Percentiles rank a stretch among this genome's conserved stretches.
Evolutionary conservation across 2,113 vertebrate species (phyloP).

Genomic region (Pristiophorus japonicus): DNA sequence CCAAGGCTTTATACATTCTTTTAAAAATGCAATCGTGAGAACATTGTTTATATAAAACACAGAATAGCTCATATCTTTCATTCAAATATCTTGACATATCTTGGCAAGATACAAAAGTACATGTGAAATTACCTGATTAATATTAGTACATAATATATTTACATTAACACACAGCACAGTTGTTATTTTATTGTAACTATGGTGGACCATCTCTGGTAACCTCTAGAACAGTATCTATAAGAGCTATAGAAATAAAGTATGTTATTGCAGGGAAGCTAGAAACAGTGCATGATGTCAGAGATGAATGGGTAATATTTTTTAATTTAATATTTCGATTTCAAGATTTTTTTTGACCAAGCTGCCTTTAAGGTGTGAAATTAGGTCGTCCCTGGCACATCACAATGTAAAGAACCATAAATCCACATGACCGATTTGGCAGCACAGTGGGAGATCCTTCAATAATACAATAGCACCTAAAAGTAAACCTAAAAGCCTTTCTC

Average conservation of each 20-base stretch:
- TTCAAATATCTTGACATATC: background rate
- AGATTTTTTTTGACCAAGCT: background rate
- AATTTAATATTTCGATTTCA: background rate
- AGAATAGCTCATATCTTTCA: background rate
- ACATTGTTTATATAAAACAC: background rate
- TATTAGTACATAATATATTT: background rate
- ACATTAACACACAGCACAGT: background rate
- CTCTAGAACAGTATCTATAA: background rate
- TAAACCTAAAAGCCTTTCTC: no score
- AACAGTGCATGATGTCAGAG: background rate
- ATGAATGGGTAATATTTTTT: background rate
- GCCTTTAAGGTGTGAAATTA: background rate
- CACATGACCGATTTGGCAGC: background rate
- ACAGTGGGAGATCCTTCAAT: background rate
- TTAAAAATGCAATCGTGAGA: background rate
- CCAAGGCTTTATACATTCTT: background rate
- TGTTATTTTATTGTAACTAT: background rate
- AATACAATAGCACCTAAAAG: background rate
- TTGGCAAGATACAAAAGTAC: background rate
- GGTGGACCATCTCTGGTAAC: background rate
- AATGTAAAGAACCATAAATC: background rate
- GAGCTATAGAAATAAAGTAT: background rate
- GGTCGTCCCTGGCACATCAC: background rate
- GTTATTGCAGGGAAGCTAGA: background rate
- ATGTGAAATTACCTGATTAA: background rate